These are phyloP conservation scores for Watsonalla binaria DNA, from an alignment of 2,888 invertebrate species.

Conservation along the genomic window DNA sequence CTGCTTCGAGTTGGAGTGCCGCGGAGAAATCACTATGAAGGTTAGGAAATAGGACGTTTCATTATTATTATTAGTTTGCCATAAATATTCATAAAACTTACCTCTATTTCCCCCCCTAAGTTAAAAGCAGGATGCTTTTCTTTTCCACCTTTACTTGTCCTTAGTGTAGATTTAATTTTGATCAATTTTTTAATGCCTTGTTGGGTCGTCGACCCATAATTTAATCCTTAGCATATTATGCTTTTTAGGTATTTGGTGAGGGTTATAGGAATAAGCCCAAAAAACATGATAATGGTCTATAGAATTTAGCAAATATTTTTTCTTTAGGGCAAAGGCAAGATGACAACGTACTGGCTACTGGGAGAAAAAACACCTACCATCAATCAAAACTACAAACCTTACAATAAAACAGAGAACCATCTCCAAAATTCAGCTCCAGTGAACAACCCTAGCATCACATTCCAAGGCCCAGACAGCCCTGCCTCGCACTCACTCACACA, in stretches of 20 bases:
- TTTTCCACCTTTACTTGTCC: too few species aligned
- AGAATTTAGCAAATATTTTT: conserved; percentile 9
- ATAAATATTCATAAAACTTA: too few species aligned
- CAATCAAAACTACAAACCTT: conserved; percentile 28
- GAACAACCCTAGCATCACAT: conserved; percentile 67
- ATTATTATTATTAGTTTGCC: too few species aligned
- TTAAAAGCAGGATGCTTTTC: too few species aligned
- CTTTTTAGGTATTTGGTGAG: too few species aligned
- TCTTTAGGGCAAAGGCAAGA: conserved; percentile 90
- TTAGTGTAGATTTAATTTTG: too few species aligned
- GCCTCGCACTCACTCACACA: conserved; percentile 64
- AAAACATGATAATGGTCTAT: not conserved
- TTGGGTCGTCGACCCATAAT: too few species aligned
- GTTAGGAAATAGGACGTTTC: conserved; percentile 58
- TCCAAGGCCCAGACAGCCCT: conserved; percentile 72
- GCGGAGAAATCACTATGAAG: conserved; percentile 96
- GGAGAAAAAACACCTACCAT: conserved; percentile 79
- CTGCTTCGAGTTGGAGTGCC: conserved; percentile 88
- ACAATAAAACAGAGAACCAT: conserved; percentile 30
- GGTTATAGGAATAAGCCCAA: too few species aligned
- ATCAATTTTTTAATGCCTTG: too few species aligned
- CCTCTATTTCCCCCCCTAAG: too few species aligned
- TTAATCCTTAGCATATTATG: too few species aligned
- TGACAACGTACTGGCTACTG: conserved; percentile 92
- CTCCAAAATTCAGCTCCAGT: conserved; percentile 28